Conservation (phyloP, 2,113 vertebrate species). For the Alligator sinensis region DNA sequence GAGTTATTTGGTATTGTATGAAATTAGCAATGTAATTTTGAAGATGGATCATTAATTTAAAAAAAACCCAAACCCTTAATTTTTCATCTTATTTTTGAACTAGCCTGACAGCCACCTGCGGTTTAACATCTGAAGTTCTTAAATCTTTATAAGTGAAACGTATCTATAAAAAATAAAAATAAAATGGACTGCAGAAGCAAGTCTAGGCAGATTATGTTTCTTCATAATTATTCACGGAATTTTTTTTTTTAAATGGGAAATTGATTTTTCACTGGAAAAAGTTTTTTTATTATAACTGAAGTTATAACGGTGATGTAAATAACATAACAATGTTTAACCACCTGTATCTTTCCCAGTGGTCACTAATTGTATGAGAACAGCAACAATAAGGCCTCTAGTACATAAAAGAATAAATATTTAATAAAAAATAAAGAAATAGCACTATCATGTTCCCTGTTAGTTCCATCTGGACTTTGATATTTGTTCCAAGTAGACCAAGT, state of each 20-base stretch:
- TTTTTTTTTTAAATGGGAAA: not conserved
- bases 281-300: not conserved
- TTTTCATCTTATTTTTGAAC: not conserved
- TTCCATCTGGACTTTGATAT: not conserved
- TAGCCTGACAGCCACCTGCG: not conserved
- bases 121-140: not conserved
- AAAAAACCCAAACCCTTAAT: too few relatives aligned
- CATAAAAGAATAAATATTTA: not conserved
- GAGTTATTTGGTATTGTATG: slow-evolving; percentile 60
- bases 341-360: not conserved
- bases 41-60: not conserved
- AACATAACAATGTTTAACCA: not conserved
- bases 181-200: too few relatives aligned
- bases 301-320: not conserved
- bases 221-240: not conserved
- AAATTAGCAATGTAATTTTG: not conserved
- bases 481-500: not conserved
- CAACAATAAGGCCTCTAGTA: not conserved
- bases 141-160: not conserved
- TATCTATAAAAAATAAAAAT: accelerated
- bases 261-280: not conserved
- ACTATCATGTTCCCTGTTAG: not conserved
- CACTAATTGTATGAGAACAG: not conserved
- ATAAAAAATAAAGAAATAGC: not conserved
- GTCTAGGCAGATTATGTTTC: not conserved